These are phyloP conservation scores for Podilymbus podiceps DNA, from an alignment of 2,113 vertebrate genomes.

Conservation along the genomic window DNA sequence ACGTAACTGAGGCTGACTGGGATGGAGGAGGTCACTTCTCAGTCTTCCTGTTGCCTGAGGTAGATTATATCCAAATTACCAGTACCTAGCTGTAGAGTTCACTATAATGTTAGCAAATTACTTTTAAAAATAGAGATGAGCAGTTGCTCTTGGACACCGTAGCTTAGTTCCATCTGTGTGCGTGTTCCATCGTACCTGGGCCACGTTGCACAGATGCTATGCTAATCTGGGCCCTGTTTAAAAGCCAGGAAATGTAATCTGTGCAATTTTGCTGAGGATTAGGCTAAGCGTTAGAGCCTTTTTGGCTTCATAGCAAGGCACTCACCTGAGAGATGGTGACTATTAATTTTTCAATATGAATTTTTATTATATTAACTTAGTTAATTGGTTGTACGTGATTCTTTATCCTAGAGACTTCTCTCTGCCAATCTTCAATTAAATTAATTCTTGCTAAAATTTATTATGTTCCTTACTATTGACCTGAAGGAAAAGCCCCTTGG, in stretches of 20 bases:
- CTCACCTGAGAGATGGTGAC: neutral
- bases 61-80: neutral
- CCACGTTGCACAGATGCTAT: neutral
- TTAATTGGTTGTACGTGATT: neutral
- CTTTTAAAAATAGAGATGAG: neutral
- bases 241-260: neutral
- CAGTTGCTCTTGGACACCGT: neutral
- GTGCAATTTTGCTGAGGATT: neutral
- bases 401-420: slow-evolving; percentile 11
- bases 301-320: neutral
- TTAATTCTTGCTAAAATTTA: neutral
- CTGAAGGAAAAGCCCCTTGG: neutral
- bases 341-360: neutral
- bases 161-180: neutral
- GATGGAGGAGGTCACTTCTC: neutral
- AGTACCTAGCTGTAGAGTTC: neutral
- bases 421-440: neutral
- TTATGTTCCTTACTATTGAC: neutral
- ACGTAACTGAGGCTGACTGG: neutral
- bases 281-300: neutral
- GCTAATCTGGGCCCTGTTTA: neutral
- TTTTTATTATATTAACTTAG: neutral
- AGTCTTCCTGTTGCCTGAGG: neutral
- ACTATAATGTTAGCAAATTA: neutral
- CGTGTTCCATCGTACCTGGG: neutral